Base-by-base conservation (phyloP, 2,797 vertebrate species). In the Rhynchotus rufescens region DNA sequence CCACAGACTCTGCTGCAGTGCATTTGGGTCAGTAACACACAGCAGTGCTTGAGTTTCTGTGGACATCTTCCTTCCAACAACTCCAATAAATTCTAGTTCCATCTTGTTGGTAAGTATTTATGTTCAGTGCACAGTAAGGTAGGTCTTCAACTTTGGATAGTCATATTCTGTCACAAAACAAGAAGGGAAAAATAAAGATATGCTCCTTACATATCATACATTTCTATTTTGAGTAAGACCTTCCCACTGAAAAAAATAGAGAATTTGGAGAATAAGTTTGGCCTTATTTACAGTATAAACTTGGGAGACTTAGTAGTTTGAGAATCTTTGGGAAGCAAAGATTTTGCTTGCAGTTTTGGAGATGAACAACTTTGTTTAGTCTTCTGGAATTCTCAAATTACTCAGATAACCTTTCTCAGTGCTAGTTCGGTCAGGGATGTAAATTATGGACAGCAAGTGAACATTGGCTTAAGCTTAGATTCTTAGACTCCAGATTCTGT, bases 321-420 rank as follows among this genome's bases (percentile, higher is more conserved):
- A 74, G 65, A 76, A n/a, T 73, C 38, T n/a, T 14, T 64, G 38
- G 26, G 21, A 90, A 86, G 13, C 16, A 81, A 79, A 86, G 86
- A 26, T 34, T 65, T 75, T 76, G 6, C 52, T 64, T 66, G 21
- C 7, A 10, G 16, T 79, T 90, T 66, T 47, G 0, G 68, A 56
- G 10, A 73, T 47, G 80, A 79, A 45, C 10, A 87, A 6, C 32
- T 66, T 67, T 72, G 54, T 79, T 88, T 74, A 86, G 66, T 88
- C 72, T 80, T 80, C n/a, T 73, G 64, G 60, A 84, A 88, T 93
- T 86, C n/a, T 89, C 60, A 79, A 19, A 66, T 79, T 86, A 56
- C 38, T 83, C n/a, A 59, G 19, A 67, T 74, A 82, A 83, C 5
- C 1, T 54, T 81, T 42, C 68, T 12, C 56, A 72, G 6, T 49